A percentile compares a stretch with the other conserved stretches of the same genome.
phyloP scores from a whole-genome alignment of 1,140 invertebrate species.

The Pygmarrhopalites habei region DNA sequence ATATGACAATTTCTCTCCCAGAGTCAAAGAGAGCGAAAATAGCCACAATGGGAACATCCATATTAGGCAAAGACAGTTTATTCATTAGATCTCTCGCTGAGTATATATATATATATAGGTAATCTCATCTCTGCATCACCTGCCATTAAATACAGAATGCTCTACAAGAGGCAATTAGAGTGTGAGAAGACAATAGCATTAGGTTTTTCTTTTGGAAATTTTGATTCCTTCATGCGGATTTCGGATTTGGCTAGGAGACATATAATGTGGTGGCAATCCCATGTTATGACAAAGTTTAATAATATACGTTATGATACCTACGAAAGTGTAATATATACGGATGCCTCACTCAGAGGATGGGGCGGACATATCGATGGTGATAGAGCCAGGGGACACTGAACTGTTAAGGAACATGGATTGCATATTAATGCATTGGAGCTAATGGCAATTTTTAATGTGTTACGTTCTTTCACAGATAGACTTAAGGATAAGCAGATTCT shows the following conservation, averaged over 20 bases:
- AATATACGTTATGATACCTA: background rate
- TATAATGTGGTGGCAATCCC: conserved; percentile 2
- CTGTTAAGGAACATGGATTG: background rate
- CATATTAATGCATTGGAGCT: conserved; percentile 23
- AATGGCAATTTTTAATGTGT: background rate
- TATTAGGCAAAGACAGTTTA: too few relatives aligned
- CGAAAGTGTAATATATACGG: background rate
- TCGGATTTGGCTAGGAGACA: background rate
- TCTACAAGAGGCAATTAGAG: conserved; percentile 8
- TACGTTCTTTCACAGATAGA: background rate
- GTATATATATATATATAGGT: too few relatives aligned
- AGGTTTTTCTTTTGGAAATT: background rate
- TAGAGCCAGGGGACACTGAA: background rate
- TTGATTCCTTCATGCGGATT: background rate
- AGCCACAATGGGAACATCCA: too few relatives aligned
- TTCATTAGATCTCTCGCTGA: too few relatives aligned
- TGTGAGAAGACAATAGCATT: background rate
- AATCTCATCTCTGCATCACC: too few relatives aligned
- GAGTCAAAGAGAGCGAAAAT: too few relatives aligned
- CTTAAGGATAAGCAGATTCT: too few relatives aligned
- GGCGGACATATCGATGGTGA: background rate
- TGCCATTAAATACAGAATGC: background rate
- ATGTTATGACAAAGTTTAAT: background rate
- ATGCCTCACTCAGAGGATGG: conserved; percentile 12
- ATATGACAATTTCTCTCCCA: too few relatives aligned